Evolutionary conservation across 2,113 vertebrate species (phyloP), one percentile per base, ranked within the genome.

Genomic region (Hyla sarda): DNA sequence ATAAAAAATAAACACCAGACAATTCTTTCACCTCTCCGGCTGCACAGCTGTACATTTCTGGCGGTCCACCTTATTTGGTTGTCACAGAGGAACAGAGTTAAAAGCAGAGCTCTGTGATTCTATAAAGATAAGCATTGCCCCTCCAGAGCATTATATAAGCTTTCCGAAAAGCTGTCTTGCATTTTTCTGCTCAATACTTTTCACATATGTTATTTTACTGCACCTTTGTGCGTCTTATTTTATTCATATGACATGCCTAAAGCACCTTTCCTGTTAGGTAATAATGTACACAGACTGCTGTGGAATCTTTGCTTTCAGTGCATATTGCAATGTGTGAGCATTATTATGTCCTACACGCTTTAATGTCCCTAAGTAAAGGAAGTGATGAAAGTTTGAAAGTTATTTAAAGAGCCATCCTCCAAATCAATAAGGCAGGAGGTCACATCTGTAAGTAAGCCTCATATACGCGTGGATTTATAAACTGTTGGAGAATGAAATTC

Each of bases 381-480:
- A 23, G 16, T 45, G 4, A 41, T 41, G 12, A 12, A 52, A 48
- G 17, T 23, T 28, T 45, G 45, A 67, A 85, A 62, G 28, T 78
- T 67, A 77, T 45, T 58, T 52, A 85, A 52, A 58, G 17, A 32
- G 17, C 28, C 41, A 7, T 21, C 23, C 5, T 3, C 60, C 9
- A 54, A 69, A 50, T 12, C 30, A 65, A 69, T 79, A 79, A 79
- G 47, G 58, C 10, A 79, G 60, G 37, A 79, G 75, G 83, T 85
- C 83, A 85, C 83, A 79, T 78, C 60, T 79, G 83, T 76, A 48
- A 13, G 48, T 30, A 48, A 62, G 23, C 5, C 7, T 8, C 12
- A 10, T 47, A 11, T 48, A 7, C 23, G 23, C 45, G 37, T 52
- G 17, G 65, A 23, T 77, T 60, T 45, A 48, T 32, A 85, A 65